A percentile compares a stretch with the other conserved stretches of the same genome.
These are phyloP conservation scores for Andrena bucephala DNA, from an alignment of 2,888 invertebrate genomes.

Conservation along the genomic window DNA sequence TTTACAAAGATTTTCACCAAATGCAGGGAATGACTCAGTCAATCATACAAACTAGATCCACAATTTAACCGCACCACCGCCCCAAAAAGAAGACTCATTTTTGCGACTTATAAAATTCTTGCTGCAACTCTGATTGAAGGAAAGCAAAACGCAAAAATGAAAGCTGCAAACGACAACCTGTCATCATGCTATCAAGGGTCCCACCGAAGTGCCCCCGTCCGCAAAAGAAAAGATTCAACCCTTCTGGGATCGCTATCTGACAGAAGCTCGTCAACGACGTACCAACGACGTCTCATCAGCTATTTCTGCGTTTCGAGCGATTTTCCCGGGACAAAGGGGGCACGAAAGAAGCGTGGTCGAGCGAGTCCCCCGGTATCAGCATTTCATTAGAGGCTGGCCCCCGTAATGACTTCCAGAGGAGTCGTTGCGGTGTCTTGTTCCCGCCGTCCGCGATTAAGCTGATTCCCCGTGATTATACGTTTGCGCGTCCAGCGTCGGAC, in stretches of 20 bases:
- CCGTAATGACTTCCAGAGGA: conserved; percentile 34
- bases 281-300: not conserved
- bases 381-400: conserved; percentile 42
- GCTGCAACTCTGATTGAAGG: too few relatives aligned
- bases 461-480: conserved; percentile 58
- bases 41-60: too few relatives aligned
- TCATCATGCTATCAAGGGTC: not conserved
- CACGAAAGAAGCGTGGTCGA: conserved; percentile 21
- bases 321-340: conserved; percentile 9
- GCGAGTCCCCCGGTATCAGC: conserved; percentile 41
- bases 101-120: too few relatives aligned
- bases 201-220: not conserved
- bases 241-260: not conserved
- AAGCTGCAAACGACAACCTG: not conserved
- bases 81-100: too few relatives aligned
- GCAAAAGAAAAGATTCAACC: not conserved
- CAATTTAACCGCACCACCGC: too few relatives aligned
- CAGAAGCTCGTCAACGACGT: not conserved
- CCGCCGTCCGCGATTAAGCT: conserved; percentile 37
- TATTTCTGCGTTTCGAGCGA: not conserved
- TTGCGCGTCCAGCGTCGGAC: conserved; percentile 45
- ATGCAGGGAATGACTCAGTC: too few relatives aligned
- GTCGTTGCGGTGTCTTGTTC: conserved; percentile 12
- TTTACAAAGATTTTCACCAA: too few relatives aligned
- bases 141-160: not conserved